Base-by-base conservation (phyloP, 2,113 vertebrate genomes). In the Myotis brandtii region DNA sequence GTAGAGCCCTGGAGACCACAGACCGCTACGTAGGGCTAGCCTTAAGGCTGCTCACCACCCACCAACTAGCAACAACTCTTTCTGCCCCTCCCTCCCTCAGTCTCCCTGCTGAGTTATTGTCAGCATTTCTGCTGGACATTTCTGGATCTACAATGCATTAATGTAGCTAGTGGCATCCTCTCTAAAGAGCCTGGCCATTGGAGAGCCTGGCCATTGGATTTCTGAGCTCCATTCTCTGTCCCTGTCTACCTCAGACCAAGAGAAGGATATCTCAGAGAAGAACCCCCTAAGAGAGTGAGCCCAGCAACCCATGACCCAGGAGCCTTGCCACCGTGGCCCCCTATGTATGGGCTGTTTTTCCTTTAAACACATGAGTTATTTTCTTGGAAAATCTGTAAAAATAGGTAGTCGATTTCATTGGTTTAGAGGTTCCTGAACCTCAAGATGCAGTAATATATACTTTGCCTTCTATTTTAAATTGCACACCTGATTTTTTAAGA, bases 401-500 rank as follows among this genome's bases (percentile, higher is more conserved):
- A 64, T 59, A 52, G 1, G 17, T 76, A 59, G 27, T 77, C 27
- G 2, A 3, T 64, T 82, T 75, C 69, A n/a, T 84, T 69, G 82
- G 16, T 59, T 86, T 86, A 77, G 52, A 81, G 52, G 52, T 83
- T 84, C 48, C 48, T 48, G 59, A 86, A 3, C 21, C 67, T 66
- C 73, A 62, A 73, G 81, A 80, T 50, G 91, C 80, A 95, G 21
- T 83, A 56, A 52, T 46, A 11, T 13, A 11, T 90, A 34, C 14
- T 72, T 95, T 50, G 6, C 50, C 75, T 86, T 86, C 21, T 59
- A 10, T 95, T 48, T 90, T 80, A 83, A 70, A 37, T 93, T 52
- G 2, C 72, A 27, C 59, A 34, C 92, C 83, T 93, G 43, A 52
- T 79, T 96, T 94, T 92, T 80, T 70, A 73, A 96, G 59, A 87